Percentiles rank a stretch among this genome's conserved stretches.
Conservation (phyloP, 1,140 invertebrate genomes). For the Microplitis mediator region DNA sequence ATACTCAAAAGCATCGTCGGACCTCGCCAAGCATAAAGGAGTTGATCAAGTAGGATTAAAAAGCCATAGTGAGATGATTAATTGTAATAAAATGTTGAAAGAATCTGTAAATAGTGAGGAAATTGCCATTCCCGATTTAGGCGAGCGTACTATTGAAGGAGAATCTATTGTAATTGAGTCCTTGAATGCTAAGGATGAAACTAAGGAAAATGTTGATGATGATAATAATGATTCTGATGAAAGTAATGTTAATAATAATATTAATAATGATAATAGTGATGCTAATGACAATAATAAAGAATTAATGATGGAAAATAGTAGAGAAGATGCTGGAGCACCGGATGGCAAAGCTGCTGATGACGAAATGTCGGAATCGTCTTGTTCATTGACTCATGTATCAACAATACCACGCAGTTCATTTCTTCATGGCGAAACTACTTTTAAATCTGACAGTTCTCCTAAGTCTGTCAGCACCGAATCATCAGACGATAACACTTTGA, state of each 20-base stretch:
- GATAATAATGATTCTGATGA: too few species aligned
- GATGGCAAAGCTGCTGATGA: conserved; percentile 81
- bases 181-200: too few species aligned
- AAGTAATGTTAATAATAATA: too few species aligned
- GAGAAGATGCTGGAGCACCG: conserved; percentile 79
- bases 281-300: not conserved
- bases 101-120: conserved; percentile 9
- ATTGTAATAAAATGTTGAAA: conserved; percentile 1
- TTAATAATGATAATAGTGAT: too few species aligned
- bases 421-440: conserved; percentile 65
- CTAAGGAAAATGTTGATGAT: too few species aligned
- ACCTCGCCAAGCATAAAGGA: too few species aligned
- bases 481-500: not conserved
- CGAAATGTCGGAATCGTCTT: conserved; percentile 57
- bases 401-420: conserved; percentile 73
- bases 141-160: conserved; percentile 44
- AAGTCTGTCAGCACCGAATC: not conserved
- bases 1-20: not conserved
- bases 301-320: conserved; percentile 51
- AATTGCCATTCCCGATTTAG: not conserved
- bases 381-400: conserved; percentile 34
- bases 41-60: too few species aligned
- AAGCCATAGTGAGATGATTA: not conserved
- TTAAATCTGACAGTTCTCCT: conserved; percentile 7
- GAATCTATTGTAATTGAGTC: conserved; percentile 31